Base-by-base conservation (phyloP, 2,888 invertebrate species). In the Macropis europaea region DNA sequence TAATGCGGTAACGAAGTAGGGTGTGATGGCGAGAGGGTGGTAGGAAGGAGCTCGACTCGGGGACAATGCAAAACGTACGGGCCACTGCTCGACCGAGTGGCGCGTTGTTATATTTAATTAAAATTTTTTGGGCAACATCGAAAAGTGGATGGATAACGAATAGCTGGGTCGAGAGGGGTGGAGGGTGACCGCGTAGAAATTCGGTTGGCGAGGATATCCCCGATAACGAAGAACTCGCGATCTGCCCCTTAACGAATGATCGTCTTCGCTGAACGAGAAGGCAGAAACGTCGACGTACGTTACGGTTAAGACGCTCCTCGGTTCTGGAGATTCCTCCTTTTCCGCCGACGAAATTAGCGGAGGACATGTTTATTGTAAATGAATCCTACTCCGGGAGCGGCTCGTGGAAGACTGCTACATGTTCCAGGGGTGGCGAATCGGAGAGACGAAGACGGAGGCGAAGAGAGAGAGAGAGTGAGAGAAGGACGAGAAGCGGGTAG, bases 341-440 rank as follows among this genome's bases (percentile, higher is more conserved):
- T 73, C 76, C 81, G 69, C 79, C 76, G 77, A 81, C 82, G 83
- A 88, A 88, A 88, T 88, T 88, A 88, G 87, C 87, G 81, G 76
- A 82, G 84, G 88, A 88, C 88, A 89, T 89, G 87, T 88, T 89
- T 89, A 89, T 89, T 89, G 88, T 87, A 89, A 89, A 89, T 89
- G 89, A 89, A 88, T 88, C 85, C 87, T 84, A 79, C 82, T 79
- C 81, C 56, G 75, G 61, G 76, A 73, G 66, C 72, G 67, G 72
- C 68, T 70, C 68, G 73, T 60, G 77, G 79, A 76, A 75, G 70
- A 79, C 77, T 75, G 76, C 45, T 79, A 81, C 81, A 77, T 73
- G 81, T 77, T 76, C 68, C 40, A 48, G 76, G 61, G 75, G 63
- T 63, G 70, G 66, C 52, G 68, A 57, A 68, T 62, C 47, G 50